Base-by-base conservation (phyloP, 2,113 vertebrate species). In the Vicugna pacos region DNA sequence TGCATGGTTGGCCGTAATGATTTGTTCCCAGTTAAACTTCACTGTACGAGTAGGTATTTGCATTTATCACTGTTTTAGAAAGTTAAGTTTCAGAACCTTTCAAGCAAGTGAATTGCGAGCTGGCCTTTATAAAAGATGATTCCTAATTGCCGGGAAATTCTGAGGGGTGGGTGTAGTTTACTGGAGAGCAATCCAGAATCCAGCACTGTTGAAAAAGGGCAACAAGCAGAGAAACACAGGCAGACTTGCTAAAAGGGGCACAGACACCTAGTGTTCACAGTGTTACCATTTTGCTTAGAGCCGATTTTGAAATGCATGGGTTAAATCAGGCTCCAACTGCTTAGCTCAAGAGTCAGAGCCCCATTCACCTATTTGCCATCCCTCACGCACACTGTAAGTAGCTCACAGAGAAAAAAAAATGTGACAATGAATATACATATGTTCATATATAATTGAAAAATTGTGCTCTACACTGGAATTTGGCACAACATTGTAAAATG, bases 81-180 rank as follows among this genome's bases (percentile, higher is more conserved):
- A 22, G 17, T 20, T 28, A 24, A 5, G n/a, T 46, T 60, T 85
- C 69, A 83, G 73, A 86, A 60, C 5, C 9, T 28, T 60, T 54
- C 72, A 32, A 79, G 77, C 35, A 95, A 93, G 77, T 20, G 2
- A 72, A 28, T 58, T n/a, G 46, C 79, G 58, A 91, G 30, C 82
- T 86, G 35, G 46, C 58, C 60, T 58, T 94, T 69, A 60, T 56
- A 64, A 89, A 91, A 58, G 58, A 95, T 24, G 54, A 77, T 38
- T 28, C 6, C 16, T 56, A 42, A 69, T 69, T 52, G 30, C 15
- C 32, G 87, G 56, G 86, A 64, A 76, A 83, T 91, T 77, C 46
- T 85, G 42, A 56, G 56, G 22, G 38, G 24, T 8, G 35, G 0
- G 32, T 6, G 56, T 13, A 54, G 35, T 14, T 5, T 28, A 7